phyloP scores from a whole-genome alignment of 2,888 invertebrate species.

The Hypena proboscidalis region DNA sequence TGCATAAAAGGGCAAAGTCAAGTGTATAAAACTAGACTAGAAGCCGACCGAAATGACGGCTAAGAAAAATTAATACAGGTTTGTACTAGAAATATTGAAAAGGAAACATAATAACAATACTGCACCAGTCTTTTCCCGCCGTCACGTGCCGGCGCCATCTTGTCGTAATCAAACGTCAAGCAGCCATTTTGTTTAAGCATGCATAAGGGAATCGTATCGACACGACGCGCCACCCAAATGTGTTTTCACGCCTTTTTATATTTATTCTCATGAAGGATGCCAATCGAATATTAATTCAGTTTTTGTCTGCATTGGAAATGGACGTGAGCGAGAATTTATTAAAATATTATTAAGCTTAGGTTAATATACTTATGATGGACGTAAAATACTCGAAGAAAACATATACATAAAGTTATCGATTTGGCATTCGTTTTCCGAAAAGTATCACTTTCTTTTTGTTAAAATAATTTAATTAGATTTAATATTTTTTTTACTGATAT shows the following conservation, averaged over 20 bases:
- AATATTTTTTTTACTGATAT: too few species aligned
- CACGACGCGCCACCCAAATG: slow-evolving; percentile 35
- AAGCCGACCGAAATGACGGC: too few species aligned
- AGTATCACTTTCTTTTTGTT: too few species aligned
- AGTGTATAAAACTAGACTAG: too few species aligned
- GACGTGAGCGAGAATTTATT: neutral
- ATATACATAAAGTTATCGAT: too few species aligned
- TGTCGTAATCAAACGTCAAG: slow-evolving; percentile 75
- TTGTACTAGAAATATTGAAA: too few species aligned
- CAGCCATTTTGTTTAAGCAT: slow-evolving; percentile 66
- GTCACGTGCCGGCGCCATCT: slow-evolving; percentile 14
- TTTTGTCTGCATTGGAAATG: slow-evolving; percentile 6
- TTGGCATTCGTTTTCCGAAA: too few species aligned
- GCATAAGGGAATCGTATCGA: slow-evolving; percentile 45
- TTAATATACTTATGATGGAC: too few species aligned
- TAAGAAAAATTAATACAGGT: too few species aligned
- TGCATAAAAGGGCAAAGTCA: too few species aligned
- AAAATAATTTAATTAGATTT: too few species aligned
- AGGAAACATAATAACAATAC: neutral
- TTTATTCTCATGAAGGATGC: slow-evolving; percentile 22
- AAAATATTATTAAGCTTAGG: neutral
- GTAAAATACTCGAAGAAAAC: too few species aligned
- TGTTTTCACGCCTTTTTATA: slow-evolving; percentile 36
- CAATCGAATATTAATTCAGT: slow-evolving; percentile 36
- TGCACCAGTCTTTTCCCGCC: slow-evolving; percentile 6